A percentile compares a stretch with the other conserved stretches of the same genome.
Evolutionary conservation across 2,888 invertebrate genomes (phyloP).

Genomic region (Megamerina dolium): DNA sequence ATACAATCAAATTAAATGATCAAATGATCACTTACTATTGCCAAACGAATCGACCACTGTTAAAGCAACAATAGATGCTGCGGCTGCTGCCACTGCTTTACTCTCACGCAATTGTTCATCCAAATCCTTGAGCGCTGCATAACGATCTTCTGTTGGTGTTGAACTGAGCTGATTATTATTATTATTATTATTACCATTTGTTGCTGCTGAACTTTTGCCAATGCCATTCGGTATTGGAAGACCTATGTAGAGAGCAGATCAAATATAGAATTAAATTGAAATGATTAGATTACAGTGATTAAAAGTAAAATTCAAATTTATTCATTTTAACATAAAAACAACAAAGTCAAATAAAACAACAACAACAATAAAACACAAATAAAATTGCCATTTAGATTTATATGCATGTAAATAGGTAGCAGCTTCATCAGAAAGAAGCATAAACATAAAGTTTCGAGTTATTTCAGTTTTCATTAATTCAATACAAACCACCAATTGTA

Average conservation of each 20-base stretch:
- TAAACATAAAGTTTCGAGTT: too few species aligned
- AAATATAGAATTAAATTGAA: conserved; percentile 5
- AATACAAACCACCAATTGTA: too few species aligned
- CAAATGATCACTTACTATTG: conserved; percentile 24
- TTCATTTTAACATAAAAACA: too few species aligned
- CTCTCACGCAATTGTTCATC: conserved; percentile 64
- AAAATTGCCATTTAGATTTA: too few species aligned
- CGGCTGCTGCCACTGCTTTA: conserved; percentile 40
- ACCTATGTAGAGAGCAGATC: conserved; percentile 31
- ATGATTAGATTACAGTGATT: too few species aligned
- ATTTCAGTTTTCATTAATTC: too few species aligned
- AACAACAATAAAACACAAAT: too few species aligned
- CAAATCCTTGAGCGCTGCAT: conserved; percentile 91
- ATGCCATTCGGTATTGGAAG: conserved; percentile 38
- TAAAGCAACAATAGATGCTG: conserved; percentile 28
- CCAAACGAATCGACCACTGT: conserved; percentile 31
- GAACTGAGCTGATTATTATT: conserved; percentile 24
- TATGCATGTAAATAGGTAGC: too few species aligned
- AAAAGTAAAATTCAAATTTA: too few species aligned
- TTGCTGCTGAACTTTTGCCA: conserved; percentile 21
- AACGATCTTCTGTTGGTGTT: conserved; percentile 70
- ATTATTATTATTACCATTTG: conserved; percentile 21
- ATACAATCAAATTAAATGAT: too few species aligned
- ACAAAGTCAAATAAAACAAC: too few species aligned
- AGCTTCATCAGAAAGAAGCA: too few species aligned